These are phyloP conservation scores for Tokudaia tokunoshimensis DNA, from an alignment of 2,797 vertebrate genomes.

Conservation along the genomic window DNA sequence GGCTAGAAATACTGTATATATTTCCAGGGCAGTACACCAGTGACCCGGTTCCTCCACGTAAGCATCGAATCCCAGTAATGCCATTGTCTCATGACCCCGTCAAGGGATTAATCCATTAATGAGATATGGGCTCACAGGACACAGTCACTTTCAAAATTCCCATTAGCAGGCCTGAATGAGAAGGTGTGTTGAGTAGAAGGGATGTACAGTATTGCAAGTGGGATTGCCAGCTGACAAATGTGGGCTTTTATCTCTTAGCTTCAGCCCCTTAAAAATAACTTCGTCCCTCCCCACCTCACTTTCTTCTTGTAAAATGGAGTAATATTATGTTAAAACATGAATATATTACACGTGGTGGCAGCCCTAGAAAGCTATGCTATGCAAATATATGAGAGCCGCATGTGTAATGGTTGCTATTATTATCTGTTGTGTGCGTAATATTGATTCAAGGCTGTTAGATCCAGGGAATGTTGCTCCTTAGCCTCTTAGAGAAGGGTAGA, in stretches of 20 bases:
- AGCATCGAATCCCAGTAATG: neutral
- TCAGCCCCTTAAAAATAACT: neutral
- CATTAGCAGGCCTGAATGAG: neutral
- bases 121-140: neutral
- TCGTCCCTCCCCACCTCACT: neutral
- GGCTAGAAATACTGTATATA: neutral
- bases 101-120: neutral
- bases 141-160: neutral
- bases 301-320: neutral
- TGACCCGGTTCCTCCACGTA: neutral
- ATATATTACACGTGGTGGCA: fast-evolving
- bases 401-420: neutral
- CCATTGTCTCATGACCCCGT: neutral
- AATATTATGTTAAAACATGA: neutral
- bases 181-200: neutral
- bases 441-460: neutral
- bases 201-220: fast-evolving
- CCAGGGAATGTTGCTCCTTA: fast-evolving
- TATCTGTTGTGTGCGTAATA: neutral
- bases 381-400: too few species aligned
- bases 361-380: neutral
- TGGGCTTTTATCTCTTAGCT: neutral
- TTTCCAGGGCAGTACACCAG: neutral
- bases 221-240: neutral
- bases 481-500: neutral